Evolutionary conservation across 2,113 vertebrate genomes (phyloP), one percentile per base, ranked within the genome.

Genomic region (Catagonus wagneri): DNA sequence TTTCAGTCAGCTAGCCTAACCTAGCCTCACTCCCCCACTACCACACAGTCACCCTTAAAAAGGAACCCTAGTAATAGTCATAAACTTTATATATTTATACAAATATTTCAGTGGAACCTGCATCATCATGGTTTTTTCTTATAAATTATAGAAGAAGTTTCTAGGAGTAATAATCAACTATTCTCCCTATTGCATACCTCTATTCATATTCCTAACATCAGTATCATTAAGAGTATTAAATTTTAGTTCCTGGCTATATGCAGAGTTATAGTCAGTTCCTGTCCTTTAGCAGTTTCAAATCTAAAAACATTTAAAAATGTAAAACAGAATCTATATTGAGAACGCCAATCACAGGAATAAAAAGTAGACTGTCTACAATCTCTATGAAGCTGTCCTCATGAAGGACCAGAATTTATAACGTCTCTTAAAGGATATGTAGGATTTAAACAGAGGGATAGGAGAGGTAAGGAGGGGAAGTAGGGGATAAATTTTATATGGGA

Each of bases 111-210:
- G 75, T n/a, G 44, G 29, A 90, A 83, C n/a, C 10, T 71, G 29
- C 12, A 39, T 74, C 39, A 79, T 85, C 17, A 65, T 56, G 3
- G 76, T 12, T 83, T 71, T 92, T 94, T 81, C 50, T 81, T 76
- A 44, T 78, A 81, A 92, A 90, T 83, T 86, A 75, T 9, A 95
- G 71, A 80, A n/a, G 25, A 89, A 39, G 92, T 90, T 85, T 85
- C 44, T 78, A 69, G 58, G 36, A 92, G 50, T 78, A 89, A 68
- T 7, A 76, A 52, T 56, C 36, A 94, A 83, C 25, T 81, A 7
- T 23, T 94, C 22, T 96, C 34, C 25, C 9, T 85, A 19, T 17
- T 23, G 1, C 56, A n/a, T 10, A 58, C 14, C 39, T 95, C 52
- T 94, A 27, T 84, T 94, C 65, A 36, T 39, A 86, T 86, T 94